A percentile compares a stretch with the other conserved stretches of the same genome.
Evolutionary conservation across 2,113 vertebrate genomes (phyloP).

Genomic region (Rhabdornis inornatus): DNA sequence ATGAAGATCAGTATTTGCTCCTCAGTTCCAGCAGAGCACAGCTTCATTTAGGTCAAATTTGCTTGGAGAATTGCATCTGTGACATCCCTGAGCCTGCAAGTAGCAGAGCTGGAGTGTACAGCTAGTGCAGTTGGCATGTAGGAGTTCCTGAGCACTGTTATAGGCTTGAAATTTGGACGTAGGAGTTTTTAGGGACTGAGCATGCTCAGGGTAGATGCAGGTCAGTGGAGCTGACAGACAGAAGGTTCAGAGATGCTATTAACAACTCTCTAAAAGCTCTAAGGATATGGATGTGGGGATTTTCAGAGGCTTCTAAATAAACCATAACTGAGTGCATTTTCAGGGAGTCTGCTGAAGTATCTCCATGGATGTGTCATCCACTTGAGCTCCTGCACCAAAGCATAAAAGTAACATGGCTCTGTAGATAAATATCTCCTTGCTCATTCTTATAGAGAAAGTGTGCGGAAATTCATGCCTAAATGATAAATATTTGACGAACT

Average conservation of each 20-base stretch:
- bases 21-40: not conserved
- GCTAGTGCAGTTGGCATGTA: conserved; percentile 41
- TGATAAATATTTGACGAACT: not conserved
- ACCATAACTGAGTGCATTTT: not conserved
- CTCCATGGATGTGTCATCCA: not conserved
- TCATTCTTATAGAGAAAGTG: not conserved
- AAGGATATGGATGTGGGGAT: not conserved
- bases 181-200: conserved; percentile 20
- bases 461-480: not conserved
- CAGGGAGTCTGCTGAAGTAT: not conserved
- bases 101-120: not conserved
- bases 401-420: not conserved
- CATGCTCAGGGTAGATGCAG: conserved; percentile 24
- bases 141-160: not conserved
- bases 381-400: not conserved
- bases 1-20: not conserved
- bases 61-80: not conserved
- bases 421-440: not conserved
- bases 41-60: not conserved
- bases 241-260: not conserved
- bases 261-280: not conserved
- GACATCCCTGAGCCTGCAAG: not conserved
- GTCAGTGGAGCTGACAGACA: conserved; percentile 40
- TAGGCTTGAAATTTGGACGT: not conserved
- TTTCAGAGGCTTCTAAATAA: not conserved